A percentile compares a stretch with the other conserved stretches of the same genome.
Evolutionary conservation across 1,140 invertebrate species (phyloP).

Genomic region (Pseudachorutes palmiensis): DNA sequence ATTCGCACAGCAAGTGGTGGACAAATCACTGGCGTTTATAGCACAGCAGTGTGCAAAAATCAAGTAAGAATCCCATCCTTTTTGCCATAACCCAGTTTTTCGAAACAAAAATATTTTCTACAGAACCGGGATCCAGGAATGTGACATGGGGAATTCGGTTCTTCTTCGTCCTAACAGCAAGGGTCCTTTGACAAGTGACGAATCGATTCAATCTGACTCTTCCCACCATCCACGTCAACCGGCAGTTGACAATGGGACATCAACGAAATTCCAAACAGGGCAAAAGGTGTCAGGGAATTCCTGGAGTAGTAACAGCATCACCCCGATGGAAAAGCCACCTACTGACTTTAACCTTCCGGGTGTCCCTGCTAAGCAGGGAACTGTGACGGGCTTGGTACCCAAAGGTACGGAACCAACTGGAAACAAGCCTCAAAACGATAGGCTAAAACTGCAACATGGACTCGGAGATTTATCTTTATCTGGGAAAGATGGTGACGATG

Average conservation of each 20-base stretch:
- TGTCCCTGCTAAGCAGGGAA: neutral
- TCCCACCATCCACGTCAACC: neutral
- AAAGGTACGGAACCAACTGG: neutral
- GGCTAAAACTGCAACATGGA: constrained; percentile 4
- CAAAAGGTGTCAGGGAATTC: neutral
- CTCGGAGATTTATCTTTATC: no score
- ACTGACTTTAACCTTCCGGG: neutral
- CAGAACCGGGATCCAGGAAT: neutral
- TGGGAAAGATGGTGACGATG: no score
- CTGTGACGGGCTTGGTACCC: neutral
- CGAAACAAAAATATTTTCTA: neutral
- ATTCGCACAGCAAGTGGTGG: constrained; percentile 24
- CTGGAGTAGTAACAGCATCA: neutral
- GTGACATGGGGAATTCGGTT: neutral
- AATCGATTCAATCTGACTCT: neutral
- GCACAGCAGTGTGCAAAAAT: constrained; percentile 21
- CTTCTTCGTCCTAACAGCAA: neutral
- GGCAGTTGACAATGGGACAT: neutral
- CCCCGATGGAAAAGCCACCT: neutral
- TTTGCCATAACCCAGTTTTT: no score
- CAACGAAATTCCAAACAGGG: constrained; percentile 1
- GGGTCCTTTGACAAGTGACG: neutral
- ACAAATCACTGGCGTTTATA: constrained; percentile 29
- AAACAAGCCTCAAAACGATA: neutral
- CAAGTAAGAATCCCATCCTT: no score